Conservation (phyloP, 2,797 vertebrate species). For the Dermochelys coriacea region DNA sequence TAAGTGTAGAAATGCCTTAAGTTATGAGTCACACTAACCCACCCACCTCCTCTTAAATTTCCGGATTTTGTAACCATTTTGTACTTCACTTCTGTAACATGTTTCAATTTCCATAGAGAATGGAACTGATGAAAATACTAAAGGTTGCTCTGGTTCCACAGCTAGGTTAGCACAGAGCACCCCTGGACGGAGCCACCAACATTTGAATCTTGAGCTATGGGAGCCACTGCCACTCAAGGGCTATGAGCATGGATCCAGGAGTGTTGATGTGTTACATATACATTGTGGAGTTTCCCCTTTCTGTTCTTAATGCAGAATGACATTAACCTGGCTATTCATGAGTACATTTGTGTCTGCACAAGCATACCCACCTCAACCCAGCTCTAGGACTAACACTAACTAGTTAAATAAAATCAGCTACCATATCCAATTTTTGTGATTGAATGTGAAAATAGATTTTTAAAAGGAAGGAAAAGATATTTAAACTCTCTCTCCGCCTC, state of each 20-base stretch:
- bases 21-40: not conserved
- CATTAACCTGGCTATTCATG: not conserved
- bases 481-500: not conserved
- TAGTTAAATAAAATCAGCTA: not conserved
- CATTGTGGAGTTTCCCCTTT: not conserved
- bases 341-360: not conserved
- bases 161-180: not conserved
- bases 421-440: not conserved
- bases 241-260: fast-evolving
- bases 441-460: not conserved
- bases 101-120: not conserved
- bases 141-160: not conserved
- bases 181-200: not conserved
- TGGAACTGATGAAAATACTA: not conserved
- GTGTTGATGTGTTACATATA: not conserved
- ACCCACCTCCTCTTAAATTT: not conserved
- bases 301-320: not conserved
- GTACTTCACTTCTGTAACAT: not conserved
- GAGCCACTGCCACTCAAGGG: not conserved
- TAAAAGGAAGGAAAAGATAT: not conserved
- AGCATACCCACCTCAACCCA: not conserved
- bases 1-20: too few species aligned
- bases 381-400: not conserved
- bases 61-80: not conserved
- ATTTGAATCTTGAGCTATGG: not conserved